phyloP scores from a whole-genome alignment of 1,140 invertebrate genomes.

The Papilio glaucus region DNA sequence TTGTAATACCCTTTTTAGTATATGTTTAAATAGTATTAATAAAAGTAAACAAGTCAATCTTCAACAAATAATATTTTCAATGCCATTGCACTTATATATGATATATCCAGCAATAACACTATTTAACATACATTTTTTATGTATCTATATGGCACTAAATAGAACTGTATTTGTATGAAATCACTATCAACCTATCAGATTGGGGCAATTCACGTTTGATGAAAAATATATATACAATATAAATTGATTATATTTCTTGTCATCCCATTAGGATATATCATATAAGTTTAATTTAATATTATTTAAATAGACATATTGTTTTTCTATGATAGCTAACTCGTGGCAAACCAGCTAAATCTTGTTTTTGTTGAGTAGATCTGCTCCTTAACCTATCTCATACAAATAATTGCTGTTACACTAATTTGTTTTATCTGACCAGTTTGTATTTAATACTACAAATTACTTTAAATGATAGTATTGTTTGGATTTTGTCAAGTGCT shows the following conservation, averaged over 20 bases:
- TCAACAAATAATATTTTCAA: slow-evolving; percentile 22
- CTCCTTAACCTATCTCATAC: not conserved
- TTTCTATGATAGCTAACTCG: not conserved
- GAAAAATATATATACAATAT: too few relatives aligned
- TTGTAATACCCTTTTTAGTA: too few relatives aligned
- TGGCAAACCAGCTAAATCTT: not conserved
- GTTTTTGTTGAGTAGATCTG: slow-evolving; percentile 9
- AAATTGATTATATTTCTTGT: too few relatives aligned
- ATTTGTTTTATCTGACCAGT: not conserved
- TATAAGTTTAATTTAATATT: not conserved
- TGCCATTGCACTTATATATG: slow-evolving; percentile 24
- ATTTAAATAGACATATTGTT: not conserved
- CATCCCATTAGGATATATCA: too few relatives aligned
- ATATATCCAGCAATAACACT: not conserved
- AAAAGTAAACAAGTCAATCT: not conserved
- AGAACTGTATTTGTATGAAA: too few relatives aligned
- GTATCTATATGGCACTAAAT: too few relatives aligned
- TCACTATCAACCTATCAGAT: too few relatives aligned
- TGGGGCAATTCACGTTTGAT: too few relatives aligned
- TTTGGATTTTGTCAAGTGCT: too few relatives aligned
- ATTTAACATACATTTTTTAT: not conserved
- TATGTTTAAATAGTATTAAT: not conserved
- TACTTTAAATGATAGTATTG: too few relatives aligned
- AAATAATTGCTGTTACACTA: slow-evolving; percentile 4
- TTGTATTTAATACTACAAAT: not conserved